A percentile compares a stretch with the other conserved stretches of the same genome.
Evolutionary conservation across 2,888 invertebrate species (phyloP).

Genomic region (Trichogramma dendrolimi): DNA sequence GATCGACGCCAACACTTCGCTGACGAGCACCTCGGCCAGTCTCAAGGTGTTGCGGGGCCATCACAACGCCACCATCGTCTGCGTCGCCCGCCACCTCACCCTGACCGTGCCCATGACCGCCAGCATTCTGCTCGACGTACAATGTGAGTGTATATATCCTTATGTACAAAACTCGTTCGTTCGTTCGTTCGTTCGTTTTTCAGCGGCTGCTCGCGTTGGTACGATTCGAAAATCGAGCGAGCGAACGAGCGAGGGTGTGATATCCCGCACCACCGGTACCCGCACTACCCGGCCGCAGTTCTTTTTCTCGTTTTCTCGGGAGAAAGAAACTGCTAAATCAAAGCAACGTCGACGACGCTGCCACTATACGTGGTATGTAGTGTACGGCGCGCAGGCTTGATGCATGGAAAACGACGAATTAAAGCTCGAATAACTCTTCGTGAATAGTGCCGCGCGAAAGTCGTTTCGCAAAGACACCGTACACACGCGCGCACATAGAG

Average conservation of each 20-base stretch:
- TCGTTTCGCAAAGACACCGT: slow-evolving; percentile 15
- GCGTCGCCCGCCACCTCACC: slow-evolving; percentile 71
- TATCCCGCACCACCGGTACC: not conserved
- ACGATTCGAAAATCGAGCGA: too few species aligned
- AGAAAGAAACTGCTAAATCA: too few species aligned
- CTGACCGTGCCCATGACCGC: slow-evolving; percentile 58
- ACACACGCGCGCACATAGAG: not conserved
- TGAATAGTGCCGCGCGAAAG: slow-evolving; percentile 11
- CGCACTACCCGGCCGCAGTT: too few species aligned
- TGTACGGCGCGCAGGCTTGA: slow-evolving; percentile 23
- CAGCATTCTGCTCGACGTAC: slow-evolving; percentile 61
- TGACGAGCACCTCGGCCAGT: slow-evolving; percentile 60
- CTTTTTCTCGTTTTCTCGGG: too few species aligned
- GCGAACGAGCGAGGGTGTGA: too few species aligned
- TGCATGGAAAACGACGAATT: slow-evolving; percentile 13
- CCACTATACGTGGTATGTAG: too few species aligned
- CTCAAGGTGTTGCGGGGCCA: slow-evolving; percentile 75
- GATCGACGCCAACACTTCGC: slow-evolving; percentile 42
- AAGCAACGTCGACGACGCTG: too few species aligned
- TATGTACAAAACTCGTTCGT: not conserved
- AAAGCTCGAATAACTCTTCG: slow-evolving; percentile 23
- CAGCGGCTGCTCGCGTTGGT: too few species aligned
- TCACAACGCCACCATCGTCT: slow-evolving; percentile 81
- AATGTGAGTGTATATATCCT: slow-evolving; percentile 58
- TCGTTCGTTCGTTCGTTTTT: not conserved